Percentiles rank a stretch among this genome's conserved stretches.
These are phyloP conservation scores for Neolamprologus variostigma DNA, from an alignment of 2,113 vertebrate species.

Conservation along the genomic window DNA sequence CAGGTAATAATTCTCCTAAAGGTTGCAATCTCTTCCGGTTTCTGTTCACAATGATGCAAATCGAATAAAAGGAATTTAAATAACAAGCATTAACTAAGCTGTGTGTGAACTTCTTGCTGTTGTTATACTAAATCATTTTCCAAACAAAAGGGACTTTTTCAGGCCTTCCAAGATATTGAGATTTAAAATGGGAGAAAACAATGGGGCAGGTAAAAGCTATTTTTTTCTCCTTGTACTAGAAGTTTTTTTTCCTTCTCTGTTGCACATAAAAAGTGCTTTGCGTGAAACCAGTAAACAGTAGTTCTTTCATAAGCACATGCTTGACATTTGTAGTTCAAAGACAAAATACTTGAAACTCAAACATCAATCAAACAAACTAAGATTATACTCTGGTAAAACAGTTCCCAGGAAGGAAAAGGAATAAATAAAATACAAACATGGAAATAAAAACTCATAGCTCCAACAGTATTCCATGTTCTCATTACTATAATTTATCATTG, in stretches of 20 bases:
- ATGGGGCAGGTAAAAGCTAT: neutral
- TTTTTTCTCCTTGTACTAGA: neutral
- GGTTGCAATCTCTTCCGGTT: neutral
- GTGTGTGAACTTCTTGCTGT: neutral
- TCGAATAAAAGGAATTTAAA: neutral
- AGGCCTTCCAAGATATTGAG: neutral
- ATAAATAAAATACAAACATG: neutral
- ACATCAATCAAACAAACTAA: neutral
- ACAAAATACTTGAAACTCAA: neutral
- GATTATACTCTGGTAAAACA: neutral
- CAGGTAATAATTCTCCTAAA: neutral
- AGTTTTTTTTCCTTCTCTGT: neutral
- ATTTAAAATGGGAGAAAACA: neutral
- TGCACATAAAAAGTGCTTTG: neutral
- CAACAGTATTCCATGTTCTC: neutral
- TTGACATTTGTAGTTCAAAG: neutral
- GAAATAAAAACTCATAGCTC: neutral
- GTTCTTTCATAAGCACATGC: neutral
- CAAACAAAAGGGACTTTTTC: neutral
- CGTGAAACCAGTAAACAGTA: neutral
- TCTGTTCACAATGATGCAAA: neutral
- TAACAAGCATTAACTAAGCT: neutral
- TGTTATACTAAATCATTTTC: neutral
- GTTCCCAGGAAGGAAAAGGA: neutral
- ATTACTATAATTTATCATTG: neutral